Evolutionary conservation across 1,140 invertebrate genomes (phyloP).

Genomic region (Drosophila nasuta): DNA sequence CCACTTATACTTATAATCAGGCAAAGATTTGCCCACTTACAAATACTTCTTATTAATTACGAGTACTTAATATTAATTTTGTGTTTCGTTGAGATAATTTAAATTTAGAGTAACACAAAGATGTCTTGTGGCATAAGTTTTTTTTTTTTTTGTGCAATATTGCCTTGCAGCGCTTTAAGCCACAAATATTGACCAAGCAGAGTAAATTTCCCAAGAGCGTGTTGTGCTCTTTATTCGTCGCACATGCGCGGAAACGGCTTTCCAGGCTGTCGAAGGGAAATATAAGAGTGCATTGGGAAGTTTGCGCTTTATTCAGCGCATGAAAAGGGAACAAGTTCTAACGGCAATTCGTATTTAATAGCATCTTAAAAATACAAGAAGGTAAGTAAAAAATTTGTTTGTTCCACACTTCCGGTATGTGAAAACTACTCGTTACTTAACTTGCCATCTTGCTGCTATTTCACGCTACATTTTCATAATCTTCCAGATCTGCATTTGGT

Average conservation of each 20-base stretch:
- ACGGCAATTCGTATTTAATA: conserved; percentile 35
- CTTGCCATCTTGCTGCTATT: neutral
- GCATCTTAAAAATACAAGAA: conserved; percentile 21
- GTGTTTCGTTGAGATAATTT: neutral
- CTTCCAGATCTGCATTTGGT: conserved; percentile 49
- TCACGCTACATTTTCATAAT: conserved; percentile 49
- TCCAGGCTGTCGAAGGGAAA: conserved; percentile 52
- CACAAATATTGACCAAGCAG: conserved; percentile 13
- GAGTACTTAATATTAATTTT: neutral
- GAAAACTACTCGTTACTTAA: neutral
- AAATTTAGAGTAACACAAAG: neutral
- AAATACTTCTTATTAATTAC: too few species aligned
- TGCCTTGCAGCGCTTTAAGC: conserved; percentile 16
- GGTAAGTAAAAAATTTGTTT: neutral
- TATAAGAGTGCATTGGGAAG: conserved; percentile 65
- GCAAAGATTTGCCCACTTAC: neutral
- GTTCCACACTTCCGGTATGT: neutral
- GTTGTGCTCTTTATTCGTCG: conserved; percentile 15
- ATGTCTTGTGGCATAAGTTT: neutral
- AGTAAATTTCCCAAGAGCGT: conserved; percentile 49
- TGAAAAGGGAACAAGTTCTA: conserved; percentile 9
- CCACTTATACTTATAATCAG: neutral
- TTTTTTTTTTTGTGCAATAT: neutral
- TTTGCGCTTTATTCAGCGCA: conserved; percentile 74
- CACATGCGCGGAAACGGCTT: conserved; percentile 47